Evolutionary conservation across 1,140 invertebrate species (phyloP).

Genomic region (Solenopsis fugax): DNA sequence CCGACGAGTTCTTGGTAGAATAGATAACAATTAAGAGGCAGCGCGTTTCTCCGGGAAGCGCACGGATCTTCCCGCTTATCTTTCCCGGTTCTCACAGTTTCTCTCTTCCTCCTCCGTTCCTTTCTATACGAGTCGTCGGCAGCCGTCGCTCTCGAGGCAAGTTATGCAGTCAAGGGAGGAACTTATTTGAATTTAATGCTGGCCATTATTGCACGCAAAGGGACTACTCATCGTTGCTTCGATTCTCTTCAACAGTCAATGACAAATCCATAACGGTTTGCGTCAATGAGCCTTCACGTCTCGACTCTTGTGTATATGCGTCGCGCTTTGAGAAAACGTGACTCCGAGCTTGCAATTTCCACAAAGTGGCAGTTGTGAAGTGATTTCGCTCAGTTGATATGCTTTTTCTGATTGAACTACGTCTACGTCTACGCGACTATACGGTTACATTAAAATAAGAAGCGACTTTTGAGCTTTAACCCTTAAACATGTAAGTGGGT

Average conservation of each 20-base stretch:
- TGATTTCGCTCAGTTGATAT: background rate
- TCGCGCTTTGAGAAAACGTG: slow-evolving; percentile 16
- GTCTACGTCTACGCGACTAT: background rate
- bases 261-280: background rate
- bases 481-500: too few species aligned
- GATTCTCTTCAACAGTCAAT: background rate
- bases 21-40: slow-evolving; percentile 71
- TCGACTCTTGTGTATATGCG: background rate
- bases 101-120: slow-evolving; percentile 2
- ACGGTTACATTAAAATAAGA: background rate
- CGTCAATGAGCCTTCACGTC: background rate
- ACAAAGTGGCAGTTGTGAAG: background rate
- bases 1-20: slow-evolving; percentile 50
- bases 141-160: slow-evolving; percentile 23
- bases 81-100: slow-evolving; percentile 68
- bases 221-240: slow-evolving; percentile 19
- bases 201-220: slow-evolving; percentile 56
- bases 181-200: slow-evolving; percentile 73
- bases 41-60: slow-evolving; percentile 65
- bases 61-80: slow-evolving; percentile 59
- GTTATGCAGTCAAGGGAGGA: slow-evolving; percentile 46
- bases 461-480: background rate
- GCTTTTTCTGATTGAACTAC: background rate
- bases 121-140: slow-evolving; percentile 27
- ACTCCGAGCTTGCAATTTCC: background rate